A percentile compares a stretch with the other conserved stretches of the same genome.
These are phyloP conservation scores for Wasmannia auropunctata DNA, from an alignment of 1,140 invertebrate genomes.

Conservation along the genomic window DNA sequence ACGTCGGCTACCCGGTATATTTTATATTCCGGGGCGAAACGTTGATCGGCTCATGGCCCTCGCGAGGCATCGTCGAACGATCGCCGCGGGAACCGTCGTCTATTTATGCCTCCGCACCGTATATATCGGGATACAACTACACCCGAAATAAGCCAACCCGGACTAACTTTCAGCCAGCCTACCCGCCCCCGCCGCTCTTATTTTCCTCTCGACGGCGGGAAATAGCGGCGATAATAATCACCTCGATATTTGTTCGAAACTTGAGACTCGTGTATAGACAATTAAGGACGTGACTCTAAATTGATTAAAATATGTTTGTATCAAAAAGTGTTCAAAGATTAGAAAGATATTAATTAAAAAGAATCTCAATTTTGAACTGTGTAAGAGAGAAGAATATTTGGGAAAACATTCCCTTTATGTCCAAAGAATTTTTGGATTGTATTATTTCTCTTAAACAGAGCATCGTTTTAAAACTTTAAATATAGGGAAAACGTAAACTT, in stretches of 20 bases:
- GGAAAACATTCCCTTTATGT: no score
- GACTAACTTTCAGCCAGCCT: neutral
- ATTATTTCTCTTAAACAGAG: neutral
- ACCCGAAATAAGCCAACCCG: constrained; percentile 26
- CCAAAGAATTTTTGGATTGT: neutral
- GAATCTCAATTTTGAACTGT: neutral
- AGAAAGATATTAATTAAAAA: neutral
- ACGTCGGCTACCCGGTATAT: constrained; percentile 51
- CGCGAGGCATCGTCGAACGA: constrained; percentile 64
- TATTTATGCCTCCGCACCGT: constrained; percentile 52
- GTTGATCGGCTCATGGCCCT: constrained; percentile 65
- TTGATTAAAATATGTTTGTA: neutral
- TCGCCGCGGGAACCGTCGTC: constrained; percentile 63
- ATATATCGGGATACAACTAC: constrained; percentile 40
- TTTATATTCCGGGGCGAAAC: constrained; percentile 67
- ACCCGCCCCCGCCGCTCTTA: neutral
- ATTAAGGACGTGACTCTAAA: neutral
- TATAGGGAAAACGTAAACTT: neutral
- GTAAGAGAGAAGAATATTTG: neutral
- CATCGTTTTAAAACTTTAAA: neutral
- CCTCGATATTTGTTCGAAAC: neutral
- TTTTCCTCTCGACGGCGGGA: neutral
- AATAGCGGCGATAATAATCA: neutral
- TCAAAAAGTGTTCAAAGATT: neutral
- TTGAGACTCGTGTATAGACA: neutral